Evolutionary conservation across 1,140 invertebrate species (phyloP).

Genomic region (Eriosoma lanigerum): DNA sequence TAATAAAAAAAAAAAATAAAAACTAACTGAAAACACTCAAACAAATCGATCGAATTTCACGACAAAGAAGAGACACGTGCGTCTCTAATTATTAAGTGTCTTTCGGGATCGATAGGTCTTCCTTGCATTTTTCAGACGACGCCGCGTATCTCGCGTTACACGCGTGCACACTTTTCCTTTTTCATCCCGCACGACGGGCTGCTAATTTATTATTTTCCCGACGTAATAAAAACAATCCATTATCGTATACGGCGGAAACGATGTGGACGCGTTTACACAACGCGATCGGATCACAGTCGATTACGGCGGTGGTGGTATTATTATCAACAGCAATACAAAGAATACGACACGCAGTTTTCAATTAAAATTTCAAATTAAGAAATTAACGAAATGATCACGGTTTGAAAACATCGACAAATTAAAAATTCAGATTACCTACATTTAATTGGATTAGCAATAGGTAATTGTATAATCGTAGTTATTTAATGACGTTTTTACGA

Average conservation of each 20-base stretch:
- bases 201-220: conserved; percentile 15
- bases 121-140: background rate
- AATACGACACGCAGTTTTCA: no score
- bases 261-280: background rate
- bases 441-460: no score
- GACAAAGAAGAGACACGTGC: background rate
- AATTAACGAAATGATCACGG: no score
- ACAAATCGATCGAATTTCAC: background rate
- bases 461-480: no score
- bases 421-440: no score
- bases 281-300: no score
- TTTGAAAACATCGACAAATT: background rate
- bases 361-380: no score
- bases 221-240: conserved; percentile 21
- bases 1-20: background rate
- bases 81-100: background rate
- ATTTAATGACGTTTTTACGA: no score
- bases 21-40: background rate
- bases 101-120: background rate
- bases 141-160: background rate
- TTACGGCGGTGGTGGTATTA: no score
- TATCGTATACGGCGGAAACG: conserved; percentile 10
- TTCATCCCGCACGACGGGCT: background rate
- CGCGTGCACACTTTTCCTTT: background rate
- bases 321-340: no score